These are phyloP conservation scores for Micromys minutus DNA, from an alignment of 2,113 vertebrate species.

Conservation along the genomic window DNA sequence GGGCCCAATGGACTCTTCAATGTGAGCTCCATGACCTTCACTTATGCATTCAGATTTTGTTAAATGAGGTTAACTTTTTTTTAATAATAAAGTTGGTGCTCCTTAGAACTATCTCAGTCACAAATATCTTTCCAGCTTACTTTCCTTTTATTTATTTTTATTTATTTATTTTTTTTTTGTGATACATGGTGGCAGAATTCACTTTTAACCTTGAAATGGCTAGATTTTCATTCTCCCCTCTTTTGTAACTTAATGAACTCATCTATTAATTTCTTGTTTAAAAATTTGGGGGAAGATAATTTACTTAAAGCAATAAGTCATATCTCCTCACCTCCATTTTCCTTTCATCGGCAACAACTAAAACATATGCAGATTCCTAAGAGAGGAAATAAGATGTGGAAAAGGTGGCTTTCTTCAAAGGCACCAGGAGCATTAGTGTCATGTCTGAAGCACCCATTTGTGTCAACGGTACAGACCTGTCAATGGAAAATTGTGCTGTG, in stretches of 20 bases:
- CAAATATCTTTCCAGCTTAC: constrained; percentile 36
- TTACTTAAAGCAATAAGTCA: constrained; percentile 78
- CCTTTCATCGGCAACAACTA: constrained; percentile 81
- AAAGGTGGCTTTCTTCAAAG: constrained; percentile 89
- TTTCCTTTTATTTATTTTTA: too few relatives aligned
- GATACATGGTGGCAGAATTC: constrained; percentile 51
- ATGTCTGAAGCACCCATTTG: constrained; percentile 95
- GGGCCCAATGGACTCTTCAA: constrained; percentile 67
- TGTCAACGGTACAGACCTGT: constrained; percentile 94
- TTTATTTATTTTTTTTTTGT: constrained; percentile 52
- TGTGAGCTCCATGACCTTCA: constrained; percentile 63
- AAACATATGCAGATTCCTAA: constrained; percentile 87
- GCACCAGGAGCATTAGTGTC: constrained; percentile 92
- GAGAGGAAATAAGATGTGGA: constrained; percentile 85
- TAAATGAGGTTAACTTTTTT: constrained; percentile 54
- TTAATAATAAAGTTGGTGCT: neutral
- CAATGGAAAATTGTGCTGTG: constrained; percentile 94
- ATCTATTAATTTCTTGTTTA: constrained; percentile 75
- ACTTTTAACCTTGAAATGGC: constrained; percentile 73
- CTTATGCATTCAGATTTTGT: constrained; percentile 41
- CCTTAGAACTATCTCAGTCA: neutral
- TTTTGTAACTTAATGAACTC: constrained; percentile 43
- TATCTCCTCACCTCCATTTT: constrained; percentile 43
- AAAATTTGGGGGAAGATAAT: constrained; percentile 80
- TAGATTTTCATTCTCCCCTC: constrained; percentile 73